Conservation (phyloP, 2,113 vertebrate species). For the Turdus rufiventris region DNA sequence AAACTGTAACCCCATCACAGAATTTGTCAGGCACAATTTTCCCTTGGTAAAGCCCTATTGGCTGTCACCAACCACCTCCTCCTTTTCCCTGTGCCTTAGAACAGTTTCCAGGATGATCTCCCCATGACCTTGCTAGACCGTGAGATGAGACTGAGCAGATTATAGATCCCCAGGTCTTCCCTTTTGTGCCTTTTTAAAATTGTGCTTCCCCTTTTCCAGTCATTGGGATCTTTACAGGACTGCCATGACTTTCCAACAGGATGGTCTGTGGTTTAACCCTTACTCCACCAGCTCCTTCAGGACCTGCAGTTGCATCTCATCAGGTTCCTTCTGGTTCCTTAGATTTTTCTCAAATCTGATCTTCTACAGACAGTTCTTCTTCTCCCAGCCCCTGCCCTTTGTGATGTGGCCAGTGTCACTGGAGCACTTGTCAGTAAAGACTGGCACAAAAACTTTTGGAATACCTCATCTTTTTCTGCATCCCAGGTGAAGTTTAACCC, state of each 20-base stretch:
- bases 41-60: background rate
- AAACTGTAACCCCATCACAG: background rate
- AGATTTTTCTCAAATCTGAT: background rate
- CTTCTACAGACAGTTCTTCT: background rate
- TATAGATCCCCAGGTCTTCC: background rate
- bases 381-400: background rate
- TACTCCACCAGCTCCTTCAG: background rate
- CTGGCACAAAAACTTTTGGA: background rate
- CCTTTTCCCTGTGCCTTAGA: no score
- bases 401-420: background rate
- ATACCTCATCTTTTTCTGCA: background rate
- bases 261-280: background rate
- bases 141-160: background rate
- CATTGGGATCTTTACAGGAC: accelerated
- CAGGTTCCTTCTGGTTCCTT: background rate
- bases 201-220: background rate
- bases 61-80: background rate
- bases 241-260: background rate
- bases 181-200: background rate
- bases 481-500: background rate
- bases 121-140: background rate
- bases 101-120: background rate
- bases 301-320: background rate
- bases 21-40: background rate
- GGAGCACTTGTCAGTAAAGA: background rate